Evolutionary conservation across 2,113 vertebrate species (phyloP), one percentile per base, ranked within the genome.

Genomic region (Antigone vipio): DNA sequence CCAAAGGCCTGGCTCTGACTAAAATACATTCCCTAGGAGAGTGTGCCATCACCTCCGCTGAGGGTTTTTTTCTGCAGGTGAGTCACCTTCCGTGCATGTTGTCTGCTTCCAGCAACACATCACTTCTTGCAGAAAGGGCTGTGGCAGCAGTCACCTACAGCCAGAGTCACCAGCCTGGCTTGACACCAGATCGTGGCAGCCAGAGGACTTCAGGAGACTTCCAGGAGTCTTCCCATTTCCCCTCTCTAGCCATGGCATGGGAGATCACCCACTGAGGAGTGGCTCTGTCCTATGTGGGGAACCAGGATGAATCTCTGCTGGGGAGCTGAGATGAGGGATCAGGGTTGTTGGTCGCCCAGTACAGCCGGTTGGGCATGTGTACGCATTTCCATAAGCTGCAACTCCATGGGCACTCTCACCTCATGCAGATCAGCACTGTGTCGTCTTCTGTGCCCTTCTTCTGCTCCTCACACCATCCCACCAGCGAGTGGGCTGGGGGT

Each of bases 201-300:
- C 49, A 52, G 55, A 79, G 15, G 29, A n/a, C 64, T 72, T 64
- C 26, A 47, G 38, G 62, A 79, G 15, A 35, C 18, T n/a, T 75
- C 82, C n/a, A 55, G 14, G 29, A 17, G 2, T 60, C 27, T 56
- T 71, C 16, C 12, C 14, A n/a, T 19, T 72, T 24, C 14, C 18
- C 12, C 3, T 56, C 21, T 66, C 35, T 2, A 6, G 44, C 47
- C 26, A 9, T 10, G 17, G 18, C 9, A 7, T 11, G 18, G 23
- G 30, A 85, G 10, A 21, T 64, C 34, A 50, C 20, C 15, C 35
- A 23, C 11, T 5, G 4, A 71, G 21, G 11, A 3, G 12, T 18
- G 19, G 15, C 30, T 68, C 20, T 59, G 21, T 42, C 24, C 4
- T 2, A 2, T 0, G 0, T 27, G 15, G 11, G 32, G 34, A 90